Percentiles rank a stretch among this genome's conserved stretches.
phyloP scores from a whole-genome alignment of 2,888 invertebrate genomes.

The Stenurella melanura region DNA sequence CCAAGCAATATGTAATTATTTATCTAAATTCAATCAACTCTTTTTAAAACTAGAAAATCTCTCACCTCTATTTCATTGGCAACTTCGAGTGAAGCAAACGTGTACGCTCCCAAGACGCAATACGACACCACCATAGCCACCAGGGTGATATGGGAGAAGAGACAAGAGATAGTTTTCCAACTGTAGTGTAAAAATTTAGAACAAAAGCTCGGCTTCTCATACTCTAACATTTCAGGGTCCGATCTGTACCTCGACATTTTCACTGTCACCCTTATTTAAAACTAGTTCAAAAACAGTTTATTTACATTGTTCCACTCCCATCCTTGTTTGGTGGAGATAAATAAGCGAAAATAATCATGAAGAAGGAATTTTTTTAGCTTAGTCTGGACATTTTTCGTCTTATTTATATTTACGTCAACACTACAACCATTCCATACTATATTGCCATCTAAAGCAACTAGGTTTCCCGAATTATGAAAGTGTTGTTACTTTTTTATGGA shows the following conservation, averaged over 20 bases:
- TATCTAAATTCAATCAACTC: no score
- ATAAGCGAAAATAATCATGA: no score
- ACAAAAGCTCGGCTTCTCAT: slow-evolving; percentile 71
- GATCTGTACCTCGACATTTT: slow-evolving; percentile 67
- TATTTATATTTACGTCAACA: no score
- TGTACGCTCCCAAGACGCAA: slow-evolving; percentile 90
- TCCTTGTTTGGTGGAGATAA: no score
- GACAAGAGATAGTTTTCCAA: slow-evolving; percentile 88
- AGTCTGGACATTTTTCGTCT: no score
- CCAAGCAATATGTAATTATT: no score
- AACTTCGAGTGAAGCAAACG: slow-evolving; percentile 86
- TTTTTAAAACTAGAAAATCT: no score
- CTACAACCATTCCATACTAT: no score
- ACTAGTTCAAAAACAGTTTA: background rate
- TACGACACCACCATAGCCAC: slow-evolving; percentile 92
- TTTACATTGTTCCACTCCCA: background rate
- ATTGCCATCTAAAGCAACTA: no score
- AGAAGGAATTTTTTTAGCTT: no score
- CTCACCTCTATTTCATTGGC: slow-evolving; percentile 84
- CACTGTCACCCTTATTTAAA: background rate
- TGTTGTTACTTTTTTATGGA: no score
- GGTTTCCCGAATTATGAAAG: no score
- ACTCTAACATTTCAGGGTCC: slow-evolving; percentile 67
- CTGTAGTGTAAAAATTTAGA: slow-evolving; percentile 80
- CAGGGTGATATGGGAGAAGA: slow-evolving; percentile 91